phyloP scores from a whole-genome alignment of 2,797 vertebrate species.

The Syncerus caffer region DNA sequence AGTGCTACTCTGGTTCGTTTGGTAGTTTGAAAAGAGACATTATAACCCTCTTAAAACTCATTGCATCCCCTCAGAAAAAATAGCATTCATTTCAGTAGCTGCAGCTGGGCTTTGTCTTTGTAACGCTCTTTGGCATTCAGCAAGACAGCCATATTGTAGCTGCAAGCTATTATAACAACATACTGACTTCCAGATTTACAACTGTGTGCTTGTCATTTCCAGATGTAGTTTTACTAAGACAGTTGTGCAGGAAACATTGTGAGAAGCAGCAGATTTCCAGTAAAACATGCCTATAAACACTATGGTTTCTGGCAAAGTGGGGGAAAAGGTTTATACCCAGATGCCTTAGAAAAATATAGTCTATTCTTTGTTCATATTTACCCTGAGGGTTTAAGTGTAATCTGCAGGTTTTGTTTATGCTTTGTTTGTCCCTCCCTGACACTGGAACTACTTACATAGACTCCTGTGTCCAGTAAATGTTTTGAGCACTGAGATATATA shows the following conservation, averaged over 20 bases:
- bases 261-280: conserved; percentile 87
- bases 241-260: conserved; percentile 84
- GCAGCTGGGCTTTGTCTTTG: conserved; percentile 76
- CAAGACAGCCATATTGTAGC: conserved; percentile 75
- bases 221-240: conserved; percentile 86
- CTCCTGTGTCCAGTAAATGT: not conserved
- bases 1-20: not conserved
- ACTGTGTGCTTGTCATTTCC: conserved; percentile 85
- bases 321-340: conserved; percentile 81
- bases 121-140: conserved; percentile 80
- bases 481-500: not conserved
- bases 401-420: conserved; percentile 64
- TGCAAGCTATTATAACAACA: conserved; percentile 84
- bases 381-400: conserved; percentile 73
- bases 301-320: conserved; percentile 83
- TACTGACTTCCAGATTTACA: conserved; percentile 85
- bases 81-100: conserved; percentile 49
- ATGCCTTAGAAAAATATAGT: conserved; percentile 80
- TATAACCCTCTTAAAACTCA: conserved; percentile 17
- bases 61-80: conserved; percentile 28
- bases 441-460: conserved; percentile 59
- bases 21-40: not conserved
- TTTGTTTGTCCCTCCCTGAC: conserved; percentile 40
- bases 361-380: conserved; percentile 81
- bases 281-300: conserved; percentile 88